Base-by-base conservation (phyloP, 2,113 vertebrate species). In the Rhodinocichla rosea region DNA sequence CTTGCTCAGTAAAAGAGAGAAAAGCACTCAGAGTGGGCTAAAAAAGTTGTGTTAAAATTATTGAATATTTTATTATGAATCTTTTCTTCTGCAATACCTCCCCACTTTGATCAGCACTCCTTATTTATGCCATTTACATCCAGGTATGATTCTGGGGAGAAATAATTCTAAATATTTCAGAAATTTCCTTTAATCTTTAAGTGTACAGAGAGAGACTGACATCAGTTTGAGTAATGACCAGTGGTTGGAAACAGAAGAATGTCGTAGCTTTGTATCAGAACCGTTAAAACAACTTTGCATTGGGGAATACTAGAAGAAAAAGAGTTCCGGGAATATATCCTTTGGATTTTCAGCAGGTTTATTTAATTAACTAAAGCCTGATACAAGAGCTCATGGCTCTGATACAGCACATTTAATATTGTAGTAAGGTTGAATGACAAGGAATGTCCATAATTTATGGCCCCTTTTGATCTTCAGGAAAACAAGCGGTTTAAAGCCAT, bases 291-390 rank as follows among this genome's bases (percentile, higher is more conserved):
- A 69, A 64, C 20, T 65, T 86, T 71, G 37, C 26, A 26, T 70
- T 50, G 57, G 24, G 59, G 45, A 84, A 82, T 80, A 32, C 6
- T 84, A 67, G 53, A 73, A 74, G 32, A 77, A 73, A 44, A 75
- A 50, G 44, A 50, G 53, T 84, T 89, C 49, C 2, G 8, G 45
- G 53, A 50, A 89, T 32, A 55, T 22, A 76, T 87, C 39, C 39
- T 85, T 94, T 78, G 70, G 50, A 88, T 79, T 88, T 94, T 78
- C 89, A 79, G 44, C 52, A 86, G 45, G 15, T 88, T 94, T 90
- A 62, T 87, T 94, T 95, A 90, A 90, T 96, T 95, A 94, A 60
- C 50, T 83, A 52, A 80, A 93, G 53, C 50, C 77, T 78, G 57
- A 68, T 77, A 50, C 68, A 90, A 69, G 42, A 76, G 49, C 57